Percentiles rank a stretch among this genome's conserved stretches.
phyloP scores from a whole-genome alignment of 2,797 vertebrate species.

The Coendou prehensilis region DNA sequence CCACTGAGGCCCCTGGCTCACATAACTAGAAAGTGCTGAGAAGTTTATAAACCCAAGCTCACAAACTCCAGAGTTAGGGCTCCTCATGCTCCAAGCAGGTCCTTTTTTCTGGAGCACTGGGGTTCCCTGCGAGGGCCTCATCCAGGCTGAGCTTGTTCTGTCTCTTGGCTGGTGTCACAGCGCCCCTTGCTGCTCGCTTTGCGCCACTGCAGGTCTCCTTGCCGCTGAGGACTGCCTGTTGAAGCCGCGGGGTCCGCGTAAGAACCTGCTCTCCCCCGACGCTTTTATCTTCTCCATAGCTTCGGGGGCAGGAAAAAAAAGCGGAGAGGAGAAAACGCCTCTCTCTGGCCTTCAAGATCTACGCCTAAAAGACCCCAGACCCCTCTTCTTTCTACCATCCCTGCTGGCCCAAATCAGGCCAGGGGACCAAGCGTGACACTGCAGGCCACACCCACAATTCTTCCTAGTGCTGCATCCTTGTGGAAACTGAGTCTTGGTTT shows the following conservation, averaged over 20 bases:
- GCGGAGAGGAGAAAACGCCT: not conserved
- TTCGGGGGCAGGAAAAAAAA: not conserved
- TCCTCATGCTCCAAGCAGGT: rapidly evolving
- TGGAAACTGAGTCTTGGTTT: not conserved
- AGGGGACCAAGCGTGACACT: not conserved
- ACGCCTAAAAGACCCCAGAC: not conserved
- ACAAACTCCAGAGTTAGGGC: not conserved
- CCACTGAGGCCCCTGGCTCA: not conserved
- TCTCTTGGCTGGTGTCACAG: not conserved
- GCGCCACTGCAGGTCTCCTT: not conserved
- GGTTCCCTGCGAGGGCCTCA: rapidly evolving
- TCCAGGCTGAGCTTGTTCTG: not conserved
- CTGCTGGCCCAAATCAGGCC: not conserved
- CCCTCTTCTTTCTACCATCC: not conserved
- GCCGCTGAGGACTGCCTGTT: no score
- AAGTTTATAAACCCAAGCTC: not conserved
- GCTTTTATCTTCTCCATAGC: not conserved
- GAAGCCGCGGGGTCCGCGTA: not conserved
- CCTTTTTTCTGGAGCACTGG: not conserved
- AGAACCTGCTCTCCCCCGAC: not conserved
- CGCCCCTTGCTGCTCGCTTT: constrained; percentile 69
- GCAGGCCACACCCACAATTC: not conserved
- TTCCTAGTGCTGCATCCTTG: not conserved
- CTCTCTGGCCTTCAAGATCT: not conserved
- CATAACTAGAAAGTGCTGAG: not conserved